Percentiles rank a stretch among this genome's conserved stretches.
These are phyloP conservation scores for Aurelia sp. DNA, from an alignment of 30 jellyfish, hydroid and myxozoan species.

Conservation along the genomic window DNA sequence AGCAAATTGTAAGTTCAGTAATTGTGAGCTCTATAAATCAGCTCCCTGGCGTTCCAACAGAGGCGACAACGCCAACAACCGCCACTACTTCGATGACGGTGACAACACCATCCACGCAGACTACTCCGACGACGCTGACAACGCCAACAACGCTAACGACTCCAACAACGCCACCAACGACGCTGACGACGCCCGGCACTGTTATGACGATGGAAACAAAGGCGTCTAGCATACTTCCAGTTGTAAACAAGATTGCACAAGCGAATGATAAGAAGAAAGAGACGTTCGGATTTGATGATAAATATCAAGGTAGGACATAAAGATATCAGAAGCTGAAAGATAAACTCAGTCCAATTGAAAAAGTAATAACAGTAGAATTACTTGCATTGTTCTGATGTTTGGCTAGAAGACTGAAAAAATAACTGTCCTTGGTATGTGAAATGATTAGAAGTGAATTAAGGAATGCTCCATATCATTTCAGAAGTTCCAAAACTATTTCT, in stretches of 20 bases:
- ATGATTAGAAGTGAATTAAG: too few species aligned
- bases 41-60: conserved; percentile 21
- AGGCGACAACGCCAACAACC: conserved; percentile 61
- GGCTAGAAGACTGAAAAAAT: too few species aligned
- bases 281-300: conserved; percentile 47
- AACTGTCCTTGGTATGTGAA: too few species aligned
- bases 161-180: conserved; percentile 41
- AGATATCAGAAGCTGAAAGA: too few species aligned
- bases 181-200: conserved; percentile 24
- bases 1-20: conserved; percentile 51
- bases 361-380: too few species aligned
- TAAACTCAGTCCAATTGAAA: too few species aligned
- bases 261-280: conserved; percentile 7
- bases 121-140: conserved; percentile 73
- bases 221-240: background rate
- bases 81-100: conserved; percentile 64
- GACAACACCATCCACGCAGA: conserved; percentile 65
- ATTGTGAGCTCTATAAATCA: conserved; percentile 16
- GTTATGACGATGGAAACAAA: background rate
- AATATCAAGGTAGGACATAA: conserved; percentile 47
- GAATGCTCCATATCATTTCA: too few species aligned
- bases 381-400: too few species aligned
- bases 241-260: background rate
- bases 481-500: too few species aligned
- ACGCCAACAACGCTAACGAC: conserved; percentile 78